These are phyloP conservation scores for Mustela erminea DNA, from an alignment of 2,797 vertebrate genomes.

Conservation along the genomic window DNA sequence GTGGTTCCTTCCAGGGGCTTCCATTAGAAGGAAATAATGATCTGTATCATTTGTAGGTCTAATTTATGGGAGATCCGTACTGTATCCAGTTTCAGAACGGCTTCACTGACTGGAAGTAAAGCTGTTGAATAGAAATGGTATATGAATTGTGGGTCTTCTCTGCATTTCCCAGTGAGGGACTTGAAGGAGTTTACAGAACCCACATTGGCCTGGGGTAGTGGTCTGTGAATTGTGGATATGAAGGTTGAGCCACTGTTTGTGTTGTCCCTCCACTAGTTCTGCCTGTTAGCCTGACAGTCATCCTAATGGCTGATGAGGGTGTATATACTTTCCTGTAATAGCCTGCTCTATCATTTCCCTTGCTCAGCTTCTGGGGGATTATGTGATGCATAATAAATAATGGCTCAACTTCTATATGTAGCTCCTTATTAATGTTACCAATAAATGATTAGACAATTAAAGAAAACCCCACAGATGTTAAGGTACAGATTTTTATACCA, in stretches of 20 bases:
- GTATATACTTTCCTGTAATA: neutral
- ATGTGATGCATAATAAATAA: neutral
- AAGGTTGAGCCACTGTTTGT: neutral
- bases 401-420: neutral
- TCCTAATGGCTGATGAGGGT: neutral
- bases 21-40: neutral
- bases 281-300: neutral
- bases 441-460: neutral
- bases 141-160: neutral
- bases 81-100: constrained; percentile 58
- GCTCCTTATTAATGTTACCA: neutral
- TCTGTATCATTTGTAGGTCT: neutral
- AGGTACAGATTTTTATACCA: constrained; percentile 44
- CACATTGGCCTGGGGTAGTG: neutral
- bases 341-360: neutral
- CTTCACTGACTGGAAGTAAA: constrained; percentile 13
- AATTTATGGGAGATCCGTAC: neutral
- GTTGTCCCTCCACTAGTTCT: constrained; percentile 39
- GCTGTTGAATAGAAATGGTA: neutral
- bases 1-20: neutral
- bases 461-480: neutral
- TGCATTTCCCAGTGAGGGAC: neutral
- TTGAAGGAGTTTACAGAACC: neutral
- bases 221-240: neutral
- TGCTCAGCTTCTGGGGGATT: constrained; percentile 43